These are phyloP conservation scores for Girardinus metallicus DNA, from an alignment of 2,797 vertebrate species.

Conservation along the genomic window DNA sequence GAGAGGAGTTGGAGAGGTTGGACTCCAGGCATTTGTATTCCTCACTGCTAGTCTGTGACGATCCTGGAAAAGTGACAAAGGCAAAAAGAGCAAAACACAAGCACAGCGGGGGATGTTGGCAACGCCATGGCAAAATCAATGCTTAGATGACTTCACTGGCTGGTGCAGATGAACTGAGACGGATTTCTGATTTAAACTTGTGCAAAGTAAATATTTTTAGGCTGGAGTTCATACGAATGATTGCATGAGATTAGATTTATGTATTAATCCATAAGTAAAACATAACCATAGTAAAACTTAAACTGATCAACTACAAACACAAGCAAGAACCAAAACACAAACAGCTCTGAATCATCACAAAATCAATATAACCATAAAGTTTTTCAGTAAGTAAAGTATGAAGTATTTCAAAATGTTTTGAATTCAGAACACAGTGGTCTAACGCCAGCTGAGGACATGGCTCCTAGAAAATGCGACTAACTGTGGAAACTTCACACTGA, in stretches of 20 bases:
- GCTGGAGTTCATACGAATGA: not conserved
- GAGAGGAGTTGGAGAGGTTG: conserved; percentile 36
- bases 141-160: conserved; percentile 33
- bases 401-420: not conserved
- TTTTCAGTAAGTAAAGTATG: not conserved
- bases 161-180: conserved; percentile 29
- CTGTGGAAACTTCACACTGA: not conserved
- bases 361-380: not conserved
- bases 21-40: conserved; percentile 79
- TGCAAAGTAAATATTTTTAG: conserved; percentile 23
- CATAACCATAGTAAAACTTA: not conserved
- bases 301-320: not conserved
- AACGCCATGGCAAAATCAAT: conserved; percentile 55
- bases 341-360: not conserved
- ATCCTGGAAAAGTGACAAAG: conserved; percentile 59
- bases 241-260: not conserved
- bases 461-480: not conserved
- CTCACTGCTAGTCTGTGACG: conserved; percentile 69
- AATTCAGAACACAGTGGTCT: not conserved
- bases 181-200: conserved; percentile 31
- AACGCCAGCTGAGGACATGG: not conserved
- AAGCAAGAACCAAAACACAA: not conserved
- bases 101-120: conserved; percentile 52
- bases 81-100: conserved; percentile 41
- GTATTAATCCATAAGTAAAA: not conserved